Evolutionary conservation across 1,140 invertebrate species (phyloP), one percentile per base, ranked within the genome.

Genomic region (Sarcophaga peregrina): DNA sequence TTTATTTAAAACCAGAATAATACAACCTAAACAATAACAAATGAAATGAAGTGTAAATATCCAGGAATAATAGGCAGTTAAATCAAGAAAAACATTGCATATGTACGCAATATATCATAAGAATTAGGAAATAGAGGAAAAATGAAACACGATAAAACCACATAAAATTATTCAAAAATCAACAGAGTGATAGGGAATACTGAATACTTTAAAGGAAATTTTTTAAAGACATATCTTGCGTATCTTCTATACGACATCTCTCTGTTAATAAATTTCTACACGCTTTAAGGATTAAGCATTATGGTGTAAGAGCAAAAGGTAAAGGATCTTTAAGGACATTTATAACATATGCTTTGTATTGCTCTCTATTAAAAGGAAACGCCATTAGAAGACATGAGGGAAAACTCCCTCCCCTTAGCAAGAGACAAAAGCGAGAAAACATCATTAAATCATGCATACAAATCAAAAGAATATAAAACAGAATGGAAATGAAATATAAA

Each of bases 381-480:
- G n/a, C 9, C 17, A 25, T 68, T 68, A 68, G 62, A n/a, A 5
- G 62, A 68, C 62, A 68, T 25, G 3, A 20, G 20, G 15, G 4
- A 37, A 37, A 37, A 5, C 54, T 58, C 11, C 54, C 62, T 68
- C 62, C 62, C 17, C 62, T 68, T 68, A 25, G n/a, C 25, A 37
- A 37, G 4, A 37, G 25, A 25, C 17, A 58, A 10, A 68, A 68
- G 5, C 4, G 0, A 68, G 20, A 68, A 25, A 9, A 68, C 62
- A 68, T 25, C 62, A 68, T 68, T 68, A 68, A 68, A 68, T 68
- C 62, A 68, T 68, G 62, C 62, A 68, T 68, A 68, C 17, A 68
- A 20, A 68, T 68, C 62, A 68, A 68, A 68, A 68, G 62, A n/a
- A 68, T 20, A 68, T 25, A 68, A 52, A 52, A 13, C 13, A 5